Evolutionary conservation across 1,140 invertebrate genomes (phyloP).

Genomic region (Diploscapter pachys): DNA sequence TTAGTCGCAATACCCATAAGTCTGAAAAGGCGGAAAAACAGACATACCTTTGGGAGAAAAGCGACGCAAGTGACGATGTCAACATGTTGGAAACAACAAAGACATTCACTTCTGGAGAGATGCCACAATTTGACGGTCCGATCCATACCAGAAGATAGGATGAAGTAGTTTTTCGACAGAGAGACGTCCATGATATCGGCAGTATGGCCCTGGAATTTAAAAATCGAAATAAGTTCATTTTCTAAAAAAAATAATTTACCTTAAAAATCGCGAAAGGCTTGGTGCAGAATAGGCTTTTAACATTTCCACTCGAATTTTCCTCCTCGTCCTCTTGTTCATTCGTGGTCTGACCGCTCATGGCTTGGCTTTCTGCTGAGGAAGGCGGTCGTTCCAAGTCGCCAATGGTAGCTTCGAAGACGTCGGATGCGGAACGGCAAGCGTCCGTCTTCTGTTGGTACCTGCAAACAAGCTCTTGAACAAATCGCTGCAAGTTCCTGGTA

Average conservation of each 20-base stretch:
- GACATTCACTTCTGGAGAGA: conserved; percentile 80
- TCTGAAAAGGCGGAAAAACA: conserved; percentile 56
- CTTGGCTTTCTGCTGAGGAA: background rate
- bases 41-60: conserved; percentile 80
- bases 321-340: no score
- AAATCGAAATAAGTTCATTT: conserved; percentile 66
- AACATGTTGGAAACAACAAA: conserved; percentile 97
- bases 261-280: conserved; percentile 75
- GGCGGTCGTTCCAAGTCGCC: background rate
- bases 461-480: background rate
- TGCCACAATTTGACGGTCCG: conserved; percentile 96
- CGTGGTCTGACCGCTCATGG: background rate
- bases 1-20: no score
- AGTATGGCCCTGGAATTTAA: conserved; percentile 74
- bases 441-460: conserved; percentile 20
- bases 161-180: conserved; percentile 98
- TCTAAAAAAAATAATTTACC: background rate
- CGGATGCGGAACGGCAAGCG: background rate
- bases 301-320: no score
- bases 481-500: background rate
- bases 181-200: conserved; percentile 92
- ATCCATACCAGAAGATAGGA: conserved; percentile 95
- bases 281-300: conserved; percentile 70
- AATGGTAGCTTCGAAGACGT: conserved; percentile 4
- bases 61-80: conserved; percentile 98